These are phyloP conservation scores for Heteromyza rotundicornis DNA, from an alignment of 2,888 invertebrate genomes.

Conservation along the genomic window DNA sequence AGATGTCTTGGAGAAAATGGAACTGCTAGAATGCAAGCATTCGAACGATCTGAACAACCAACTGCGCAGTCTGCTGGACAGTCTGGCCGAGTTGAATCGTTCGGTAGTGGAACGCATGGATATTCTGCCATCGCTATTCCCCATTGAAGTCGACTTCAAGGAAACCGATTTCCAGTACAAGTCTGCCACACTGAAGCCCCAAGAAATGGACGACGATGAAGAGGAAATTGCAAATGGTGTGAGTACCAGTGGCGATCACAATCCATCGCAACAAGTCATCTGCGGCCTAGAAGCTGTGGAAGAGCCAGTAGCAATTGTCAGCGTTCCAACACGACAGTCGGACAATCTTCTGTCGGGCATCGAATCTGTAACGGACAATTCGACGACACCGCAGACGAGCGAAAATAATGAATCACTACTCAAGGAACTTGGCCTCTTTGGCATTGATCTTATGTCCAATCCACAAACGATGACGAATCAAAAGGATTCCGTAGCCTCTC, in stretches of 20 bases:
- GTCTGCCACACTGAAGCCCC: constrained; percentile 56
- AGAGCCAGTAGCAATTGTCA: constrained; percentile 49
- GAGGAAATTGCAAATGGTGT: constrained; percentile 30
- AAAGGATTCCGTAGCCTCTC: constrained; percentile 39
- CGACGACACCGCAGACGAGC: constrained; percentile 9
- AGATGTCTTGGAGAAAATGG: constrained; percentile 96
- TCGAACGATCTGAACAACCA: constrained; percentile 93
- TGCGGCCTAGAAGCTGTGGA: constrained; percentile 55
- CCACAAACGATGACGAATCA: constrained; percentile 46
- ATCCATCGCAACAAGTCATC: constrained; percentile 28
- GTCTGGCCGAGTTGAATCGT: constrained; percentile 73
- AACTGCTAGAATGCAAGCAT: constrained; percentile 96
- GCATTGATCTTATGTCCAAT: constrained; percentile 59
- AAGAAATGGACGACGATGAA: constrained; percentile 55
- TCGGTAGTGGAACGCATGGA: constrained; percentile 80
- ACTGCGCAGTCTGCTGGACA: constrained; percentile 81
- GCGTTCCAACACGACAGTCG: constrained; percentile 28
- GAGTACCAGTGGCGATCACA: constrained; percentile 4
- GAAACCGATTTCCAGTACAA: constrained; percentile 92
- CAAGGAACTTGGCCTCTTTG: constrained; percentile 67
- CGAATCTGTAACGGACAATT: neutral
- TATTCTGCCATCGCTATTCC: constrained; percentile 80
- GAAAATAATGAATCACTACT: constrained; percentile 57
- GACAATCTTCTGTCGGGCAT: constrained; percentile 5
- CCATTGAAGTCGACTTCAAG: constrained; percentile 94